Percentiles rank a stretch among this genome's conserved stretches.
Evolutionary conservation across 92 coral and sea anemone genomes (phyloP).

Genomic region (Plumapathes pennacea): DNA sequence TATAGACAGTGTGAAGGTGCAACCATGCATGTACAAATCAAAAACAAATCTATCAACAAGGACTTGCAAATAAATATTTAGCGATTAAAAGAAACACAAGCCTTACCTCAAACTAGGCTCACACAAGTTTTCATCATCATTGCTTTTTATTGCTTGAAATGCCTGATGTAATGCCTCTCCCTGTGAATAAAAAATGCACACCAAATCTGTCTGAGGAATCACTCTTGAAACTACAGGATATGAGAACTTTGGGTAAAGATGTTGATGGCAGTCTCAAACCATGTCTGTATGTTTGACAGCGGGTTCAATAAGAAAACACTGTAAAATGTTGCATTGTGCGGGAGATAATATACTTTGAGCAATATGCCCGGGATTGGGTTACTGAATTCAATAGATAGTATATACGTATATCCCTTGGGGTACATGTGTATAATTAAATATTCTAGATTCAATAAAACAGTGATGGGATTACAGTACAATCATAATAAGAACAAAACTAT

Average conservation of each 20-base stretch:
- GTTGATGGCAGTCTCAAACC: no score
- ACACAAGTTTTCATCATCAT: conserved; percentile 39
- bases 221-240: no score
- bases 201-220: not conserved
- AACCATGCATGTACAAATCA: not conserved
- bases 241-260: no score
- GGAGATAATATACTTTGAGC: no score
- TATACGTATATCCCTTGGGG: no score
- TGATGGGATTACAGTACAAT: not conserved
- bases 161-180: conserved; percentile 64
- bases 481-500: not conserved
- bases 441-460: no score
- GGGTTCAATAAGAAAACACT: not conserved
- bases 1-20: not conserved
- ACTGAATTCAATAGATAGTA: no score
- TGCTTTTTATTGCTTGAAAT: conserved; percentile 21
- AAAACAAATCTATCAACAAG: no score
- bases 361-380: no score
- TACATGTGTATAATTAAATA: no score
- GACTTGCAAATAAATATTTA: no score
- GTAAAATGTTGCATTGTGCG: not conserved
- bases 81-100: no score
- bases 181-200: conserved; percentile 9
- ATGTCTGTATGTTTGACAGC: not conserved
- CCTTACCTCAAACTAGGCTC: conserved; percentile 57